Base-by-base conservation (phyloP, 92 coral and sea anemone genomes). In the Pocillopora grandis region DNA sequence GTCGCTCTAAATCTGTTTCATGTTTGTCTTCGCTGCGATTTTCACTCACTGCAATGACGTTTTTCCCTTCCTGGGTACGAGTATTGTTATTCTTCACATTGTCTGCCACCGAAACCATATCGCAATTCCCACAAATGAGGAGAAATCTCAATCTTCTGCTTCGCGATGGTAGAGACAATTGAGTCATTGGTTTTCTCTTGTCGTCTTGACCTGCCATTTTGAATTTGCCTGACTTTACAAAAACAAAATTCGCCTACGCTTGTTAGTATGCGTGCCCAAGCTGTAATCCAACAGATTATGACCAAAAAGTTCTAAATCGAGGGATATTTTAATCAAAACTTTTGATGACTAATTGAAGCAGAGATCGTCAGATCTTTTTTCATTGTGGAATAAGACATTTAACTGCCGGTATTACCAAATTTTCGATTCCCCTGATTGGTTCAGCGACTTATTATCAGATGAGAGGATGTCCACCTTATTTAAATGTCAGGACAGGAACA, bases 121-220 rank as follows among this genome's bases (percentile, higher is more conserved):
- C 72, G 19, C 92, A 78, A 61, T 80, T 23, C 58, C 89, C 78
- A 80, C 87, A 77, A 62, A 83, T 71, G 61, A 89, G 79, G 75
- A 89, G 66, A 80, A 75, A 89, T 61, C 75, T 75, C 11, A 66
- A 63, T 15, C 62, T 71, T 79, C 74, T 64, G 23, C 75, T 66
- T 58, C 59, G 61, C 56, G 92, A 64, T 60, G 66, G 77, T 11
- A 83, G 17, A 60, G 66, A 18, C 86, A 60, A 62, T 62, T 10
- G 35, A 77, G 11, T 11, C 21, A 20, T 42, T 6, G 76, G 21
- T 80, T 70, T 70, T 1, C 57, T 19, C 7, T 36, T 58, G 15
- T 33, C 76, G 56, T 10, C 58, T 48, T 52, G 74, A 9, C 5
- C 33, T 10, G 23, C 58, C 84, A 70, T 80, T 14, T 70, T 37